Evolutionary conservation across 2,113 vertebrate genomes (phyloP).

Genomic region (Chitala chitala): DNA sequence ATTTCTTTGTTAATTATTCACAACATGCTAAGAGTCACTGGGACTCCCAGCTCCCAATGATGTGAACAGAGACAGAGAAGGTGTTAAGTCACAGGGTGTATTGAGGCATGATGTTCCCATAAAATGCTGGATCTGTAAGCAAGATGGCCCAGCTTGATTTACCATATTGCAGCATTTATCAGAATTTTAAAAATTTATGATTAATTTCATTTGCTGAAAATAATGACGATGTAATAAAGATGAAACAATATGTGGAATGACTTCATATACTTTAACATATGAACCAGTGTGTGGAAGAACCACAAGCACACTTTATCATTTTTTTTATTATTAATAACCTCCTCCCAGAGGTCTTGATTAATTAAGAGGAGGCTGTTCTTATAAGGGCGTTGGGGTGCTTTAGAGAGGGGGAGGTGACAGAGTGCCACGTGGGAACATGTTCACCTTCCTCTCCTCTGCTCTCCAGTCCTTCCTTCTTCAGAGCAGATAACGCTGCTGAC

Average conservation of each 20-base stretch:
- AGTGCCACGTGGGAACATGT: not conserved
- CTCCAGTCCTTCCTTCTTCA: not conserved
- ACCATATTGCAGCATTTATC: not conserved
- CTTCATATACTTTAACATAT: no score
- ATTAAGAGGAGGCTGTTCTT: not conserved
- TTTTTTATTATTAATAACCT: not conserved
- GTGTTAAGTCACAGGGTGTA: not conserved
- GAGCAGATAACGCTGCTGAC: not conserved
- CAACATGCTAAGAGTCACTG: not conserved
- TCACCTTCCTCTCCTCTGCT: not conserved
- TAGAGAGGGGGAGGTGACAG: not conserved
- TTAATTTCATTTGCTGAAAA: no score
- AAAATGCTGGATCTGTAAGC: slow-evolving; percentile 37
- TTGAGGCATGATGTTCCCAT: slow-evolving; percentile 13
- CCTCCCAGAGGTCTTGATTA: not conserved
- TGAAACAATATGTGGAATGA: not conserved
- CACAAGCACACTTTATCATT: not conserved
- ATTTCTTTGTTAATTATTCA: not conserved
- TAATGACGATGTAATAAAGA: no score
- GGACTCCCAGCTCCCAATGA: no score
- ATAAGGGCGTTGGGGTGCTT: not conserved
- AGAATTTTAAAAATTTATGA: not conserved
- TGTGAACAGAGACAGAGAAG: not conserved
- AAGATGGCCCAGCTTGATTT: slow-evolving; percentile 27
- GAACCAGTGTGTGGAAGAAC: not conserved